Evolutionary conservation across 1,140 invertebrate genomes (phyloP), one percentile per base, ranked within the genome.

Genomic region (Drosophila pandora): DNA sequence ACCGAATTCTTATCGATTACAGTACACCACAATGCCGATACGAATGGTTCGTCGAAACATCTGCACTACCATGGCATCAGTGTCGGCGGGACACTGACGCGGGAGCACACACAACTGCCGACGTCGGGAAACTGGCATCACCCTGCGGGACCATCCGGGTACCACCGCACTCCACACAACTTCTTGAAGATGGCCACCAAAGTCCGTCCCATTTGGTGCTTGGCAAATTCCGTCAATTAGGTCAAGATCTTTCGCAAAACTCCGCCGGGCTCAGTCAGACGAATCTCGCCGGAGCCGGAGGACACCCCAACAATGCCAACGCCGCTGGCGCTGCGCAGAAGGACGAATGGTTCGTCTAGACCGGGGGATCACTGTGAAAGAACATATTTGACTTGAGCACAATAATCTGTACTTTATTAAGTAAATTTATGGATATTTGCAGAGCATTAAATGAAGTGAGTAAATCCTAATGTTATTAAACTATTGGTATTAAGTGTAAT

Each of bases 111-210:
- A 80, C 87, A 92, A 81, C 81, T 92, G 89, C 90, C 92, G 59
- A 74, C 92, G 82, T 95, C 96, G 96, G 96, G 96, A 97, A 97
- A 97, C 96, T 96, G 95, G 96, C 94, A 94, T 95, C 96, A 95
- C 96, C 96, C 96, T 97, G 96, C 94, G 96, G 96, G 95, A 95
- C 95, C 93, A 94, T 93, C 94, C 94, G 95, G 95, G 95, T 93
- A 93, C 93, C 93, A 92, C 92, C 92, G 93, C 93, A 91, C 90
- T 85, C 90, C 84, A 91, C 90, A 79, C 90, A 92, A 82, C 55
- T 91, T 88, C 82, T 87, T 90, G 91, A 91, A 91, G 90, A 91
- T 92, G 91, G 88, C 90, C 91, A 92, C 88, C 89, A 91, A 91
- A 92, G 91, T 92, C 91, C 91, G 91, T 92, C 91, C 90, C 91